These are phyloP conservation scores for Atethmia centrago DNA, from an alignment of 2,888 invertebrate species.

Conservation along the genomic window DNA sequence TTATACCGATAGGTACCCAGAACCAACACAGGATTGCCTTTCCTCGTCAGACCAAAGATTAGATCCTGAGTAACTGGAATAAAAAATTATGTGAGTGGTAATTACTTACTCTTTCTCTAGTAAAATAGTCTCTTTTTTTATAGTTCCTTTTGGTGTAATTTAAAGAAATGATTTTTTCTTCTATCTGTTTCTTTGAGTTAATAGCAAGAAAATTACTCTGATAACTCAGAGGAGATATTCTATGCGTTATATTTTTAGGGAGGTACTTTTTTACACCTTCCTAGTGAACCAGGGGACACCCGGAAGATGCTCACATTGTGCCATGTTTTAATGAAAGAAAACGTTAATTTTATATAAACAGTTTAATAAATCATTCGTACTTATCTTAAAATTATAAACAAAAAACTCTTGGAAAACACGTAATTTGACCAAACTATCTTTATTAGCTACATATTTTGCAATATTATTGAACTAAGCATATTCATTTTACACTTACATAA, in stretches of 20 bases:
- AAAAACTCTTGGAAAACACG: background rate
- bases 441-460: background rate
- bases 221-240: too few species aligned
- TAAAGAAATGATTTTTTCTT: background rate
- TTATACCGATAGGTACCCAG: conserved; percentile 13
- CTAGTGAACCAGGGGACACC: background rate
- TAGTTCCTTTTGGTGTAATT: background rate
- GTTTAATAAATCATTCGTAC: background rate
- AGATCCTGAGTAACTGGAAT: background rate
- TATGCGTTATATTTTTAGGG: too few species aligned
- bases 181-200: too few species aligned
- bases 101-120: background rate
- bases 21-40: conserved; percentile 17
- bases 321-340: background rate
- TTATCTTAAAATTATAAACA: background rate
- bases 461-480: background rate
- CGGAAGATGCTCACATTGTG: background rate
- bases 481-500: too few species aligned
- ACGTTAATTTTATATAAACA: background rate
- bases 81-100: background rate
- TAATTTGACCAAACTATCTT: background rate
- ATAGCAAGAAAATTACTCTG: background rate
- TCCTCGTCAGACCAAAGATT: background rate
- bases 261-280: background rate
- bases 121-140: too few species aligned